Base-by-base conservation (phyloP, 2,888 invertebrate species). In the Eutolmus rufibarbis region DNA sequence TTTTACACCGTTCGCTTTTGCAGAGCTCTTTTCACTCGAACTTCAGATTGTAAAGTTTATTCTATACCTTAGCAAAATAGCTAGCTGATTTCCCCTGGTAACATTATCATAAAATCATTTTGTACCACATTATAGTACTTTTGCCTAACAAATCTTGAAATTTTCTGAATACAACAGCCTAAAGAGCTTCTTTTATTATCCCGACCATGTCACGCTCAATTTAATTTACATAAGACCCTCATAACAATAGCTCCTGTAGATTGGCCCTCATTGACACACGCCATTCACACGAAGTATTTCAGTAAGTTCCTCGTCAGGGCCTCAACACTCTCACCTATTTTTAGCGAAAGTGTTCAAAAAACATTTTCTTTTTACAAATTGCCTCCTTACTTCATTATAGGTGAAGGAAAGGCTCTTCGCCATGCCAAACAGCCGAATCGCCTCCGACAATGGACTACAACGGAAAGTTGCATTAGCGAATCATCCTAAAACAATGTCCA, bases 191-290 rank as follows among this genome's bases (percentile, higher is more conserved):
- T 76, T 76, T 76, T 76, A 76, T 34, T 76, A 37, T n/a, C 37
- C 76, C 37, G 76, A 16, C 37, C 37, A 76, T 76, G 76, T 76
- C 37, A 76, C 16, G 76, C 76, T 76, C 76, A 76, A 76, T 76
- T 76, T 76, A 76, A 76, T 76, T 76, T 76, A 76, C 76, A 76
- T 76, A 34, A 76, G 19, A 16, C 76, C 34, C 76, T 76, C 76
- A 37, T 37, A 76, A 76, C 76, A 76, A 76, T 34, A 34, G 76
- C 76, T 76, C 34, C 76, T 37, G 76, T 16, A 76, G 76, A 76
- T 76, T 76, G 76, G 37, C 76, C n/a, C 37, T 76, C 16, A 76
- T 76, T 76, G 76, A 37, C 76, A 76, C 34, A 76, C 66, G 66
- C 76, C 34, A 76, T 37, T 34, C 76, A 37, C 37, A 37, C n/a